Evolutionary conservation across 2,888 invertebrate species (phyloP), one percentile per base, ranked within the genome.

Genomic region (Aleiodes alternator): DNA sequence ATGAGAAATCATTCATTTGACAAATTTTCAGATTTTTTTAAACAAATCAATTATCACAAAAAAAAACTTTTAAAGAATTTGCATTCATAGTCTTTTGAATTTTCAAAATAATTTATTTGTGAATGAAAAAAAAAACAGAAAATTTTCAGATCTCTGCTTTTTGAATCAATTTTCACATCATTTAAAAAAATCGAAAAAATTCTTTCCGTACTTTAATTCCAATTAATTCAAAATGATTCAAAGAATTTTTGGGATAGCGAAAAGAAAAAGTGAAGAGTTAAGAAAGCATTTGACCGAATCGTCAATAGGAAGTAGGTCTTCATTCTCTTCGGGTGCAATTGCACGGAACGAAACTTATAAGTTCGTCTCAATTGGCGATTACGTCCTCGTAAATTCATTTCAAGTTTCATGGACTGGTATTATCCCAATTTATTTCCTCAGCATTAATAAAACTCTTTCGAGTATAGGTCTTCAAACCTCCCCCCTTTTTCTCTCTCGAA

Each of bases 311-410:
- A 43, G 16, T 55, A 64, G 43, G 43, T 48, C 64, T 64, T 64
- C 56, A 70, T 70, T 70, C 38, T 56, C 38, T 31, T 34, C 23
- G 51, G n/a, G 68, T 57, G 73, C 73, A 57, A 73, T 73, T 56
- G 73, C 69, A 75, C 11, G 55, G 56, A 73, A 71, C 70, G 73
- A 73, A 75, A 53, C 38, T n/a, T 34, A 34, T 56, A 51, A 43
- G 43, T 76, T 83, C 81, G 74, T 84, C 82, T 84, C 86, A 86
- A 86, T 86, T 86, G 84, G 80, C 82, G 84, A 85, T 86, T 84
- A 84, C 78, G 80, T 79, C 80, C 80, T 81, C 85, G 82, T 87
- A 85, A 86, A 87, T 87, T 86, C 83, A 84, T 86, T 86, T 86
- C 82, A 80, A 84, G 85, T 82, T 79, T 78, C 76, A 48, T 43